Base-by-base conservation (phyloP, 2,113 vertebrate genomes). In the Epinephelus lanceolatus region DNA sequence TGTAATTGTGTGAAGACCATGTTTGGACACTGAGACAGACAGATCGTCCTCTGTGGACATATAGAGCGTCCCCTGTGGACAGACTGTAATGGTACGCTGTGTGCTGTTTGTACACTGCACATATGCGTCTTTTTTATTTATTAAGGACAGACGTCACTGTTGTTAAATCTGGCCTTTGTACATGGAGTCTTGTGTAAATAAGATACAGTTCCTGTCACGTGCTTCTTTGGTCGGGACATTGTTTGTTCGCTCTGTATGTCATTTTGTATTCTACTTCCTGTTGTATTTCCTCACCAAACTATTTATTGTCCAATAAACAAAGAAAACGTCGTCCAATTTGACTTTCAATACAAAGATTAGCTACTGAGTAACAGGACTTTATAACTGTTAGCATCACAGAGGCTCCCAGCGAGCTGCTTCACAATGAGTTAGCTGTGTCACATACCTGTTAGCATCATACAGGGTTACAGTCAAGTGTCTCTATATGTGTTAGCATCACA, bases 291-390 rank as follows among this genome's bases (percentile, higher is more conserved):
- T 83, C 81, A 65, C 47, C 37, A 73, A 81, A 73, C 68, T 84
- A 72, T 77, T 83, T 79, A 74, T 76, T 85, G 90, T 90, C 73
- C 68, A 88, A 86, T 90, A 90, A 91, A 91, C 18, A 17, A 75
- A 56, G 51, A 60, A 45, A 7, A 27, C 1, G 19, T 42, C 2
- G 5, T 47, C 56, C 40, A 9, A 27, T 15, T 49, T 23, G 7
- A 23, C 27, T 23, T 57, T 23, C 21, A n/a, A 19, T 37, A 37
- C 33, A 37, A 37, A 37, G 33, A 37, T 37, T 37, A 37, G 33
- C 33, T 37, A 37, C 6, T 6, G 1, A 6, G 33, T 37, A 37
- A 37, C 5, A 5, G 30, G 4, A 30, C 30, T 30, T 30, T 30
- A 30, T 30, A 30, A 30, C 30, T 37, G 33, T 8, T 7, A 37